These are phyloP conservation scores for Etheostoma perlongum DNA, from an alignment of 2,797 vertebrate genomes.

Conservation along the genomic window DNA sequence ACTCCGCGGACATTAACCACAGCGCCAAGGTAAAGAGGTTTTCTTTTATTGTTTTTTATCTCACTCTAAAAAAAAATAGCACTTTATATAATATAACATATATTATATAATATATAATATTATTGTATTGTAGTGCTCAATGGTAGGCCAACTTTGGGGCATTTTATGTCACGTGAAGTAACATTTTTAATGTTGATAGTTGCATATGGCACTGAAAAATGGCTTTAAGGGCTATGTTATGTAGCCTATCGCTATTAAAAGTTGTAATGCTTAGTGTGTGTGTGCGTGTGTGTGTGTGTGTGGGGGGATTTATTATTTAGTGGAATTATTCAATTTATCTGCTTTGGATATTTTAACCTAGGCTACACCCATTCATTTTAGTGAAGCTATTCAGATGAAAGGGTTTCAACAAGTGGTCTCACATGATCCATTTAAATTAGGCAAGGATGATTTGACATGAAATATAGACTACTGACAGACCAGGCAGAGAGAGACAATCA, in stretches of 20 bases:
- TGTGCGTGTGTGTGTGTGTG: background rate
- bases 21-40: constrained; percentile 54
- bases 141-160: background rate
- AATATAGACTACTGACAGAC: constrained; percentile 7
- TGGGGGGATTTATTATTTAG: too few species aligned
- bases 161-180: background rate
- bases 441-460: constrained; percentile 26
- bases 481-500: too few species aligned
- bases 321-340: background rate
- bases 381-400: constrained; percentile 22
- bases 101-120: too few species aligned
- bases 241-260: background rate
- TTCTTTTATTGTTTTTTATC: background rate
- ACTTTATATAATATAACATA: too few species aligned
- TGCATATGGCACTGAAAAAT: too few species aligned
- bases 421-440: constrained; percentile 26
- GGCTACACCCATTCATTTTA: background rate
- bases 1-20: constrained; percentile 34
- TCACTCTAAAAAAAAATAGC: background rate
- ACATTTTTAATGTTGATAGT: background rate
- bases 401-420: constrained; percentile 23
- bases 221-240: background rate
- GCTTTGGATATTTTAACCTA: background rate
- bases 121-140: background rate
- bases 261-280: background rate